Evolutionary conservation across 2,113 vertebrate genomes (phyloP).

Genomic region (Saguinus midas): DNA sequence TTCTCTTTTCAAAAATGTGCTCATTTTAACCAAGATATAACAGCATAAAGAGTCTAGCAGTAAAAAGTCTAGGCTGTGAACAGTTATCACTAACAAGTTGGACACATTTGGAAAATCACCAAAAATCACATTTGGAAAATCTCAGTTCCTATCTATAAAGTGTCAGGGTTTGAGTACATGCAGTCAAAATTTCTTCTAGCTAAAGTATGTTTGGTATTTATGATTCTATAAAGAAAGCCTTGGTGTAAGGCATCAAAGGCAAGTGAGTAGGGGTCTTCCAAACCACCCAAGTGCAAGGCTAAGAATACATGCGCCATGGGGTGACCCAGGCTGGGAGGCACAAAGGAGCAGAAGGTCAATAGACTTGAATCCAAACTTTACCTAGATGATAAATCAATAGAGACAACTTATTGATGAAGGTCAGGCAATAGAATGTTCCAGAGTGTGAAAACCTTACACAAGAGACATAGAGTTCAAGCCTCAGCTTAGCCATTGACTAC

Average conservation of each 20-base stretch:
- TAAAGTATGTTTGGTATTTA: background rate
- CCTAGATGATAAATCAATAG: background rate
- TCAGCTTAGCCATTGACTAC: background rate
- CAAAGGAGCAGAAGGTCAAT: background rate
- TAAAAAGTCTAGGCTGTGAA: background rate
- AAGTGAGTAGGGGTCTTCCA: background rate
- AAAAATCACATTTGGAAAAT: background rate
- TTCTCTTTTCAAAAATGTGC: background rate
- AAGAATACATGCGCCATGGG: background rate
- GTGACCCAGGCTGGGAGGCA: background rate
- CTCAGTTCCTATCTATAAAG: background rate
- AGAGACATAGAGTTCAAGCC: background rate
- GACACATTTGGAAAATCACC: background rate
- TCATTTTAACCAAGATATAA: background rate
- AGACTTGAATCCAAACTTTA: background rate
- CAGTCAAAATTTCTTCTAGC: background rate
- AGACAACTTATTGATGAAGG: background rate
- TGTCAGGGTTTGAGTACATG: background rate
- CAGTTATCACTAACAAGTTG: background rate
- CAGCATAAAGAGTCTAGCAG: background rate
- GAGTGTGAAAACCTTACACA: background rate
- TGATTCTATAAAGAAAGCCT: background rate
- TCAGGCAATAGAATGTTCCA: background rate
- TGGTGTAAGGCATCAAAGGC: background rate
- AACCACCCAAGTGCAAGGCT: background rate